These are phyloP conservation scores for Hyposmocoma kahamanoa DNA, from an alignment of 1,140 invertebrate genomes.

Conservation along the genomic window DNA sequence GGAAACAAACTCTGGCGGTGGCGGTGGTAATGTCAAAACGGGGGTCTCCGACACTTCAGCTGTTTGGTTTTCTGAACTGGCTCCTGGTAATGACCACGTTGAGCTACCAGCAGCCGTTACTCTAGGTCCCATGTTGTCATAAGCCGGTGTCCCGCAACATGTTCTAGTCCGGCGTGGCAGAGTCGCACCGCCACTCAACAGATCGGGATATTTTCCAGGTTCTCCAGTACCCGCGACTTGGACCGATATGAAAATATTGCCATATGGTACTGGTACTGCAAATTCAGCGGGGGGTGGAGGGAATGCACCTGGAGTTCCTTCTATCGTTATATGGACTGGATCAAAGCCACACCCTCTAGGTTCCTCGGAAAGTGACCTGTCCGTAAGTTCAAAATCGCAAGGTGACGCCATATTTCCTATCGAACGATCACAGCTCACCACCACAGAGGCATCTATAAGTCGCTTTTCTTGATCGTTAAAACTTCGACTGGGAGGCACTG, in stretches of 20 bases:
- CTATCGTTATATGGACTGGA: constrained; percentile 83
- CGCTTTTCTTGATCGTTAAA: constrained; percentile 91
- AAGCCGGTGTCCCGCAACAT: constrained; percentile 74
- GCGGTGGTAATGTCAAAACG: constrained; percentile 54
- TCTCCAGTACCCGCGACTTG: constrained; percentile 74
- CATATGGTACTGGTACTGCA: constrained; percentile 62
- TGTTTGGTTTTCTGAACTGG: constrained; percentile 45
- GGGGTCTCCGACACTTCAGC: constrained; percentile 49
- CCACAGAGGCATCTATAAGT: constrained; percentile 82
- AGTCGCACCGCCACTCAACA: constrained; percentile 70
- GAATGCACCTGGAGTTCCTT: constrained; percentile 74
- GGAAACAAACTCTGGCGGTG: constrained; percentile 64
- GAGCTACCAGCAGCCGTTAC: constrained; percentile 90
- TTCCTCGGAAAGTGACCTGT: constrained; percentile 59
- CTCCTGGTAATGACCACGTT: constrained; percentile 85
- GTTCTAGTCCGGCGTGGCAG: constrained; percentile 51
- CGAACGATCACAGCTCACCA: constrained; percentile 82
- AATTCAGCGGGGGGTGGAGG: constrained; percentile 69
- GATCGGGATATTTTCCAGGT: constrained; percentile 76
- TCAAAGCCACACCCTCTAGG: constrained; percentile 59
- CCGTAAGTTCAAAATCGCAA: constrained; percentile 76
- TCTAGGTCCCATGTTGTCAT: constrained; percentile 92
- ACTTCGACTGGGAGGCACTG: constrained; percentile 82
- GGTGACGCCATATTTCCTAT: constrained; percentile 71
- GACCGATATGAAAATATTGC: constrained; percentile 72